phyloP scores from a whole-genome alignment of 2,797 vertebrate species.

The Choloepus didactylus region DNA sequence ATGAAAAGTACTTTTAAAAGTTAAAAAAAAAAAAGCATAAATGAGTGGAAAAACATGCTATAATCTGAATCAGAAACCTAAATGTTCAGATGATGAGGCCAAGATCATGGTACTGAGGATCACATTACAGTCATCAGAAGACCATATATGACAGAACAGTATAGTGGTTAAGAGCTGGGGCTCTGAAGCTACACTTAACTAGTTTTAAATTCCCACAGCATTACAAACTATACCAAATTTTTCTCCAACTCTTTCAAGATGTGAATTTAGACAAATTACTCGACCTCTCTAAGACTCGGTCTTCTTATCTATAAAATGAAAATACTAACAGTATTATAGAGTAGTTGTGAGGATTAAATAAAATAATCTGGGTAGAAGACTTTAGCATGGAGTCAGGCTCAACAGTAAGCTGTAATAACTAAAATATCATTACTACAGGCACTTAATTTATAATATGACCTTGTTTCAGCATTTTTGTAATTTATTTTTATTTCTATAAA shows the following conservation, averaged over 20 bases:
- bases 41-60: not conserved
- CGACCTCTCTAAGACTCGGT: not conserved
- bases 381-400: not conserved
- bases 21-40: constrained; percentile 7
- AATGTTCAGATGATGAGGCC: not conserved
- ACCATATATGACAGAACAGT: not conserved
- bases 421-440: not conserved
- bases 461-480: not conserved
- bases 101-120: not conserved
- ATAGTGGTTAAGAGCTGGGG: not conserved
- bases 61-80: not conserved
- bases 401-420: not conserved
- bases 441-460: constrained; percentile 29
- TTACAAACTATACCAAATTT: constrained; percentile 27
- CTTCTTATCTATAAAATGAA: constrained; percentile 28
- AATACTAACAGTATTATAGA: constrained; percentile 1
- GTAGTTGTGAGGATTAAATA: not conserved
- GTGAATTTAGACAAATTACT: not conserved
- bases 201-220: constrained; percentile 32
- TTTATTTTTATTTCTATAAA: constrained; percentile 31
- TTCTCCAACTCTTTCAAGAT: not conserved
- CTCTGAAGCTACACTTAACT: not conserved
- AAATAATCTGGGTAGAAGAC: constrained; percentile 5
- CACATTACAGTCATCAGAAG: not conserved
- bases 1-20: constrained; percentile 44